These are phyloP conservation scores for Nerophis lumbriciformis DNA, from an alignment of 2,113 vertebrate species.

Conservation along the genomic window DNA sequence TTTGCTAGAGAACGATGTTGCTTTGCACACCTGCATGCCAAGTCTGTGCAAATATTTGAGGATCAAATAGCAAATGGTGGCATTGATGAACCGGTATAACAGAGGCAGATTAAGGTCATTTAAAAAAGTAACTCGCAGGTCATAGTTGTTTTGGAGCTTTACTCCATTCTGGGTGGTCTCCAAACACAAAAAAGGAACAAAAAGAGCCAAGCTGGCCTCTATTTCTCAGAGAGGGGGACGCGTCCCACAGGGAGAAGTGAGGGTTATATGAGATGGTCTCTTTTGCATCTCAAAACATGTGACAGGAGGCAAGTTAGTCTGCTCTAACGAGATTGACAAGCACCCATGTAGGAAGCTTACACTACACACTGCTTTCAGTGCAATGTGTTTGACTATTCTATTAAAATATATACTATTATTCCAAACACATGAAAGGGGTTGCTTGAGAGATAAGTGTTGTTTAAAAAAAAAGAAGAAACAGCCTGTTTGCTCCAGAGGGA, in stretches of 20 bases:
- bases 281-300: constrained; percentile 54
- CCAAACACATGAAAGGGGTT: not conserved
- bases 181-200: constrained; percentile 23
- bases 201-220: constrained; percentile 49
- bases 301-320: constrained; percentile 34
- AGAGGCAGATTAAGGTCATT: not conserved
- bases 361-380: not conserved
- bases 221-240: constrained; percentile 39
- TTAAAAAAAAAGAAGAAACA: constrained; percentile 28
- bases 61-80: constrained; percentile 5
- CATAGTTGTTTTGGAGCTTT: constrained; percentile 33
- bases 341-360: constrained; percentile 6
- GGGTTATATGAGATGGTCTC: constrained; percentile 60
- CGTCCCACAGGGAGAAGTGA: constrained; percentile 55
- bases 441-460: constrained; percentile 21
- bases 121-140: constrained; percentile 18
- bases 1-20: constrained; percentile 11
- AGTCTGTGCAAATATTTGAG: constrained; percentile 15
- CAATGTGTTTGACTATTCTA: not conserved
- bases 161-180: constrained; percentile 67
- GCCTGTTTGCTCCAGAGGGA: constrained; percentile 37
- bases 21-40: constrained; percentile 17
- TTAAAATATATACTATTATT: constrained; percentile 1
- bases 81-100: not conserved
- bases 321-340: constrained; percentile 32